Evolutionary conservation across 2,797 vertebrate species (phyloP).

Genomic region (Bovichtus diacanthus): DNA sequence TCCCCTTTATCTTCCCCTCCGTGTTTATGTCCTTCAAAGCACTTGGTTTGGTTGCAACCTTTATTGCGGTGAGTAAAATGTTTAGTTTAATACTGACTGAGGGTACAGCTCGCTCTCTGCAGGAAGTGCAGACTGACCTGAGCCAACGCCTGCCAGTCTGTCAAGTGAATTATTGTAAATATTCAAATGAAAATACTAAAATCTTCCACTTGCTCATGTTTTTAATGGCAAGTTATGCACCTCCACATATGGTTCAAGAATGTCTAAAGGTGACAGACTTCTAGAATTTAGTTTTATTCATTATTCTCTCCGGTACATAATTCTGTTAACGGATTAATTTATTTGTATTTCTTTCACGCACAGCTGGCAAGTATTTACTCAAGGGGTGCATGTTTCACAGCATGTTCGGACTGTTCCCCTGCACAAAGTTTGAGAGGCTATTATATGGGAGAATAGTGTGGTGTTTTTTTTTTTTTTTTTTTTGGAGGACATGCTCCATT

Average conservation of each 20-base stretch:
- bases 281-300: background rate
- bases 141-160: background rate
- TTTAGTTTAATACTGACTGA: conserved; percentile 42
- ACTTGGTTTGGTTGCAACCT: conserved; percentile 37
- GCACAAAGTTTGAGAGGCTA: background rate
- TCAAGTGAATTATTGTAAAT: background rate
- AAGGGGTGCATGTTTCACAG: background rate
- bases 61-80: conserved; percentile 55
- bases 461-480: no score
- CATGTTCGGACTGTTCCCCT: background rate
- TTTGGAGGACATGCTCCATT: background rate
- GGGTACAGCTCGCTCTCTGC: conserved; percentile 10
- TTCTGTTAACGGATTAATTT: background rate
- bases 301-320: background rate
- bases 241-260: background rate
- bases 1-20: conserved; percentile 31
- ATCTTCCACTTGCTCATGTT: background rate
- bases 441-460: background rate
- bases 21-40: conserved; percentile 45
- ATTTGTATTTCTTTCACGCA: background rate
- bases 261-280: background rate
- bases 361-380: background rate
- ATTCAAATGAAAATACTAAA: background rate
- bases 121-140: conserved; percentile 20
- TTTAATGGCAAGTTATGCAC: background rate